These are phyloP conservation scores for Trachelus stipa DNA, from an alignment of 2,888 invertebrate species.

Conservation along the genomic window DNA sequence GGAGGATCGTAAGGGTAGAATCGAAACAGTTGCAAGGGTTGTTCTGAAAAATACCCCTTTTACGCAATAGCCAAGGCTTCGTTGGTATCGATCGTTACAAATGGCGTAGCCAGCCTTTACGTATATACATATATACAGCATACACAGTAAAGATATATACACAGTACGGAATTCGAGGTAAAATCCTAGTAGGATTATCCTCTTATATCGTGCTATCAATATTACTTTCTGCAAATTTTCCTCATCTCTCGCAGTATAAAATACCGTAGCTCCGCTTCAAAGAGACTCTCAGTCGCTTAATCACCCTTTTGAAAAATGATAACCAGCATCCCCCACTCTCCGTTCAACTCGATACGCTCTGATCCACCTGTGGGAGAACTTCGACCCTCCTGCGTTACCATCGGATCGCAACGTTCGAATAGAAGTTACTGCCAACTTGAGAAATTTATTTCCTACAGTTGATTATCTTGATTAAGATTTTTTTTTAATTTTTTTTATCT, in stretches of 20 bases:
- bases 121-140: neutral
- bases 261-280: neutral
- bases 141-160: neutral
- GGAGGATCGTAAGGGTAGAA: neutral
- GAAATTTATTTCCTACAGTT: neutral
- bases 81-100: constrained; percentile 49
- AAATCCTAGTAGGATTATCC: constrained; percentile 28
- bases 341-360: neutral
- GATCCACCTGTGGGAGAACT: neutral
- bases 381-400: neutral
- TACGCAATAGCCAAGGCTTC: neutral
- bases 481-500: neutral
- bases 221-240: constrained; percentile 49
- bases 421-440: neutral
- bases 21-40: neutral
- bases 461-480: neutral
- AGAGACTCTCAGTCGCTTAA: constrained; percentile 2
- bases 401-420: neutral
- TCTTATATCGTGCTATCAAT: constrained; percentile 43
- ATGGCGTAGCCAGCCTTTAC: constrained; percentile 27
- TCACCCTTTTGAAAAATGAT: constrained; percentile 5
- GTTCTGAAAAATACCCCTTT: constrained; percentile 7
- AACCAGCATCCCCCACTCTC: neutral
- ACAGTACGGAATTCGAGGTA: neutral
- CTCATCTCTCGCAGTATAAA: constrained; percentile 9